phyloP scores from a whole-genome alignment of 2,888 invertebrate species.

The Chydorus sphaericus region DNA sequence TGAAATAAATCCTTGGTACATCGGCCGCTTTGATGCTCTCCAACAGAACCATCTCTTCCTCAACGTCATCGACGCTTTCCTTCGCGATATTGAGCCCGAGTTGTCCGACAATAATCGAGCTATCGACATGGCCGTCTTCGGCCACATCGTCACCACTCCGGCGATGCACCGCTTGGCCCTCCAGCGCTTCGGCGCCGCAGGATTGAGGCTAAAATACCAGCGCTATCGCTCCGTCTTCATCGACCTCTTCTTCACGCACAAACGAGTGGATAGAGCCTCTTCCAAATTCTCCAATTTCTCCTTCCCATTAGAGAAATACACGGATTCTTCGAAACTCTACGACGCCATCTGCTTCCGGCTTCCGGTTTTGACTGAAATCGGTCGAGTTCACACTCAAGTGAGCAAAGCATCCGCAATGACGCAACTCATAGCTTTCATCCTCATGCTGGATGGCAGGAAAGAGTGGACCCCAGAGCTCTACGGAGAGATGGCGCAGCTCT shows the following conservation, averaged over 20 bases:
- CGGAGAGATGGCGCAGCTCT: slow-evolving; percentile 49
- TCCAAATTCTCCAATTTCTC: slow-evolving; percentile 27
- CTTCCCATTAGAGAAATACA: slow-evolving; percentile 25
- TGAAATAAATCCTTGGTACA: slow-evolving; percentile 14
- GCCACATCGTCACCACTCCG: slow-evolving; percentile 35
- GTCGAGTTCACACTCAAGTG: slow-evolving; percentile 32
- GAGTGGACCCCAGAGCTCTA: slow-evolving; percentile 48
- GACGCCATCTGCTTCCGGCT: slow-evolving; percentile 25
- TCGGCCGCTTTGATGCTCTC: slow-evolving; percentile 18
- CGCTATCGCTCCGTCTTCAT: slow-evolving; percentile 21
- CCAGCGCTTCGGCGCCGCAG: slow-evolving; percentile 13
- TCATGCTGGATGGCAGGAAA: slow-evolving; percentile 22
- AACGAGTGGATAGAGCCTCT: slow-evolving; percentile 25
- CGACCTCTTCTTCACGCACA: slow-evolving; percentile 26
- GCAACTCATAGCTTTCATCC: slow-evolving; percentile 22
- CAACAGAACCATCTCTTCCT: slow-evolving; percentile 29
- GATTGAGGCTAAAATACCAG: slow-evolving; percentile 17
- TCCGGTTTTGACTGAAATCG: slow-evolving; percentile 21
- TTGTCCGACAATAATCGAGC: slow-evolving; percentile 37
- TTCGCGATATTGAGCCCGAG: slow-evolving; percentile 31
- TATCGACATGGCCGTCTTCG: slow-evolving; percentile 44
- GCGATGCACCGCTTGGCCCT: slow-evolving; percentile 12
- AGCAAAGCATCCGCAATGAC: slow-evolving; percentile 23
- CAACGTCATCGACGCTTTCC: slow-evolving; percentile 30
- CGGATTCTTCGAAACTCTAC: slow-evolving; percentile 26